A percentile compares a stretch with the other conserved stretches of the same genome.
Conservation (phyloP, 92 coral and sea anemone genomes). For the Parazoanthus darwini region DNA sequence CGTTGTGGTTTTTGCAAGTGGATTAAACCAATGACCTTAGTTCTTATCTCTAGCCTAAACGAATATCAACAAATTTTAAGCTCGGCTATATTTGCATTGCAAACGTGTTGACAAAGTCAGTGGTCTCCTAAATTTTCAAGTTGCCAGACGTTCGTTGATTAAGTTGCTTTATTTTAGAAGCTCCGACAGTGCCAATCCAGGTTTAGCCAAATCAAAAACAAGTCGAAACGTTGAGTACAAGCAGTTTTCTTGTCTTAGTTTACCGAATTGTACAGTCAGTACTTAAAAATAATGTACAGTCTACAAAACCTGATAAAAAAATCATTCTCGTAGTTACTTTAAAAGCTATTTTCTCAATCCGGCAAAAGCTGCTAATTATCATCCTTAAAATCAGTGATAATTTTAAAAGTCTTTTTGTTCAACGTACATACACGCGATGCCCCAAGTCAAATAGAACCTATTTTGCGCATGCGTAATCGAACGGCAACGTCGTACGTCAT, state of each 20-base stretch:
- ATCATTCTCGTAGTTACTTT: too few relatives aligned
- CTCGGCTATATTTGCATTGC: slow-evolving; percentile 15
- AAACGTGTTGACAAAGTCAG: background rate
- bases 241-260: background rate
- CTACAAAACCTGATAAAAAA: too few relatives aligned
- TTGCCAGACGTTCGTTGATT: background rate
- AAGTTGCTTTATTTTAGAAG: background rate
- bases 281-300: too few relatives aligned
- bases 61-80: background rate
- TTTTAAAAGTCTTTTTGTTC: too few relatives aligned
- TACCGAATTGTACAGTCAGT: background rate
- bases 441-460: too few relatives aligned
- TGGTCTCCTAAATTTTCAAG: background rate
- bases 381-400: too few relatives aligned
- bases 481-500: too few relatives aligned
- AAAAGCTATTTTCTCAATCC: too few relatives aligned
- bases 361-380: too few relatives aligned
- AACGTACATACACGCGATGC: too few relatives aligned
- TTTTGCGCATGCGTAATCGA: too few relatives aligned
- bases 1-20: background rate
- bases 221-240: too few relatives aligned
- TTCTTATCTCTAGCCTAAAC: background rate
- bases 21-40: background rate
- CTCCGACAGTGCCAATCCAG: background rate
- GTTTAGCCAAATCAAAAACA: background rate